These are phyloP conservation scores for Etia nguti DNA, from an alignment of 2,113 vertebrate species.

Conservation along the genomic window DNA sequence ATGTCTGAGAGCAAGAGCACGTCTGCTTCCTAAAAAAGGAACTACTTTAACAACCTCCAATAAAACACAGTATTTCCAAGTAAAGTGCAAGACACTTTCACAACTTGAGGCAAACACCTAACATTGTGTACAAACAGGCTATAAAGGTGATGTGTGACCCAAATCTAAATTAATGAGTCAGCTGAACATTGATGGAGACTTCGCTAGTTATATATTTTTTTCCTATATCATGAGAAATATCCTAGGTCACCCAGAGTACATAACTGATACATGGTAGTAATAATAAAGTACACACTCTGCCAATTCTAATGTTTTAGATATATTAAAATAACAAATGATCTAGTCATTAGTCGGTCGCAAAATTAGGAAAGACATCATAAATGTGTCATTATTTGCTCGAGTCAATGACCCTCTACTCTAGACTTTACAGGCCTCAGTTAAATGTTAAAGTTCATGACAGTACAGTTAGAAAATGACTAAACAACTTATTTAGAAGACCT, in stretches of 20 bases:
- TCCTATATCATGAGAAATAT: neutral
- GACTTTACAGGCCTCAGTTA: neutral
- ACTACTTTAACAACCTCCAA: neutral
- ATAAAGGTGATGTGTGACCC: neutral
- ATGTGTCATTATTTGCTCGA: neutral
- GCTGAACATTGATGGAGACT: too few species aligned
- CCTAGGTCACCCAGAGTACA: neutral
- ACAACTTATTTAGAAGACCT: neutral
- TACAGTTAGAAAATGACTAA: neutral
- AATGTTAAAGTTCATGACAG: neutral
- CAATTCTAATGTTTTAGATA: neutral
- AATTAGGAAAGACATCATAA: neutral
- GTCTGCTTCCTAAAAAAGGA: rapidly evolving
- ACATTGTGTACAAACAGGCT: neutral
- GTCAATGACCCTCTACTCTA: neutral
- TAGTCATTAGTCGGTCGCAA: neutral
- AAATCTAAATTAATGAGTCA: neutral
- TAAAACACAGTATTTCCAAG: neutral
- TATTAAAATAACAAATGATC: neutral
- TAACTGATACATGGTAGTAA: neutral
- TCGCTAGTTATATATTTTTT: neutral
- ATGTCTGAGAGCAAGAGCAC: neutral
- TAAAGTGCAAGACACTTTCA: neutral
- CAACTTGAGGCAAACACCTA: neutral
- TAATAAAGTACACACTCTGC: neutral